Base-by-base conservation (phyloP, 2,113 vertebrate species). In the Phaethon lepturus region DNA sequence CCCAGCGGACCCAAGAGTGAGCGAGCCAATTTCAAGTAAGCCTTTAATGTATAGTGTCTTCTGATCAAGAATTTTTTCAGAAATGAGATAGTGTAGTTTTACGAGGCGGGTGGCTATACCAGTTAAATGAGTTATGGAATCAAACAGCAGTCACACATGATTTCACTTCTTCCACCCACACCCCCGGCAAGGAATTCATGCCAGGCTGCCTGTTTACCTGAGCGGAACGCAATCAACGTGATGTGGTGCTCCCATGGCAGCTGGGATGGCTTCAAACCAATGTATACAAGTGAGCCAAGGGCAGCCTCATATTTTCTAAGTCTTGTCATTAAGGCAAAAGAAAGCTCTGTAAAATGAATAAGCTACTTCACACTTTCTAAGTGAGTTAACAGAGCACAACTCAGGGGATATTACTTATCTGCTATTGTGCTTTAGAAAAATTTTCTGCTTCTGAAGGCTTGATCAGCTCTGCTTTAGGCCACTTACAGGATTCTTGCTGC, bases 1-100 rank as follows among this genome's bases (percentile, higher is more conserved):
- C 96, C 66, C 87, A 99, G 99, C 99, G 91, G 99, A 99, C 97
- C 99, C 99, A 63, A 98, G 99, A 96, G 99, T 99, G 91, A 99
- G 98, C 0, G 99, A 99, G 96, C 97, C 99, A 23, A 98, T 99
- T 95, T 98, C 99, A 98, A 99, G 99, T 99, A 97, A 99, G 98
- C 95, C 60, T 86, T 81, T 80, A 76, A 12, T 66, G 7, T 47
- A 78, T 17, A 47, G 28, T 76, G 60, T 26, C 49, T 50, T 83
- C 55, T 62, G 47, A 72, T 87, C 24, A 66, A 77, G 26, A 58
- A 2, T 72, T 52, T 88, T 94, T 93, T 95, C 89, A 91, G 88
- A 88, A 92, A 75, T 82, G 40, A 94, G 64, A 81, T 67, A 92
- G 82, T 73, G 14, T 63, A 23, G n/a, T 92, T 92, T 85, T 82